Evolutionary conservation across 2,888 invertebrate genomes (phyloP), one percentile per base, ranked within the genome.

Genomic region (Rhorus exstirpatorius): DNA sequence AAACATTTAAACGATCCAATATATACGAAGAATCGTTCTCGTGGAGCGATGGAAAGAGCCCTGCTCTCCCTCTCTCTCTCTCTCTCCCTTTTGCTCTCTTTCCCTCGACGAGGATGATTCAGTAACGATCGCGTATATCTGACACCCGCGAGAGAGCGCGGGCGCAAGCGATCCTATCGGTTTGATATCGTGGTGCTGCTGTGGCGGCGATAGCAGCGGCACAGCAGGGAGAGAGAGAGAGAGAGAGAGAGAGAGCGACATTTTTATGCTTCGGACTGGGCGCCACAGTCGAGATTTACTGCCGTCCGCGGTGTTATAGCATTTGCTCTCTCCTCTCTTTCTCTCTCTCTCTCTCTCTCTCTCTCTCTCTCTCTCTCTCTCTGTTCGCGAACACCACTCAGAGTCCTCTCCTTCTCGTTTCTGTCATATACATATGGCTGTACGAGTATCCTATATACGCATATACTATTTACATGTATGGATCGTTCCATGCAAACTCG

Each of bases 221-320:
- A n/a, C n/a, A n/a, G n/a, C n/a, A 38, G 58, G 58, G 67, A 53
- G 44, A 76, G n/a, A 61, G 71, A 84, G 85, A 85, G 88, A 88
- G n/a, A 55, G 38, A 38, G 58, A 65, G 67, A 53, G 44, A 76
- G n/a, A 61, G 71, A 84, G 85, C 85, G 88, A 88, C 86, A 86
- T 88, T 88, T 89, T 89, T 89, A 88, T 87, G 85, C 83, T 65
- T 84, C 74, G 85, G 83, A 85, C 86, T 78, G 86, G 86, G 86
- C 87, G 86, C 86, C 86, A 86, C 84, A 79, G 77, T 53, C 68
- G 85, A 86, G 87, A 89, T 89, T 89, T 86, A 86, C 84, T 87
- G 85, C 84, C 85, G 83, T 79, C 81, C 84, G 85, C 84, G 85
- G 83, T 84, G 83, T 81, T 85, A 72, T 85, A 85, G 67, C 81